phyloP scores from a whole-genome alignment of 2,113 vertebrate species.

The Taurulus bubalis region DNA sequence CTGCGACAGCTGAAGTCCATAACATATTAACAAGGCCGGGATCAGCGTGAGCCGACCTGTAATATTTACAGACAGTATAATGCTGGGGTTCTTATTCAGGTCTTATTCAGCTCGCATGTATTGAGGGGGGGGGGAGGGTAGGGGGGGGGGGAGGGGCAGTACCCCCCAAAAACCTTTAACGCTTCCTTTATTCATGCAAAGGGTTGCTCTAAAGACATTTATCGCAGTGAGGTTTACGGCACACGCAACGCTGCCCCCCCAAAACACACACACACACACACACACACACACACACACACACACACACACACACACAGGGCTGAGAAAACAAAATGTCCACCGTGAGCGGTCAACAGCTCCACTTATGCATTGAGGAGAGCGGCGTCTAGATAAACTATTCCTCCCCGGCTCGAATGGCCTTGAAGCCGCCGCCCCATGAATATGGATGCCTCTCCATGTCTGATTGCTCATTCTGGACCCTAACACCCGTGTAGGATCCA shows the following conservation, averaged over 20 bases:
- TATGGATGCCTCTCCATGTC: constrained; percentile 78
- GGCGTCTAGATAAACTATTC: constrained; percentile 80
- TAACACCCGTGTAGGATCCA: constrained; percentile 85
- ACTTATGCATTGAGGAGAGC: constrained; percentile 74
- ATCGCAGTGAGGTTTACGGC: constrained; percentile 65
- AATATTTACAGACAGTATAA: constrained; percentile 1
- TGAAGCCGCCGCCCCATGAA: constrained; percentile 76
- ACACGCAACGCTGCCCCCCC: constrained; percentile 45
- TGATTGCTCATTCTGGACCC: constrained; percentile 77
- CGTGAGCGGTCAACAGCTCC: constrained; percentile 70
- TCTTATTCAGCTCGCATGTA: too few species aligned
- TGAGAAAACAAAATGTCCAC: constrained; percentile 82
- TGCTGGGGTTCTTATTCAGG: neutral
- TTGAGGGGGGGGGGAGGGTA: too few species aligned
- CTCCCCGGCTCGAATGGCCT: constrained; percentile 70
- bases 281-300: constrained; percentile 3
- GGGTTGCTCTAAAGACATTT: constrained; percentile 76
- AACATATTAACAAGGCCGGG: neutral
- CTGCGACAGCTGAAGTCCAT: neutral
- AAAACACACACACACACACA: neutral
- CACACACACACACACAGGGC: constrained; percentile 15
- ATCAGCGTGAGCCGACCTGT: neutral
- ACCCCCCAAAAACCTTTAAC: constrained; percentile 23
- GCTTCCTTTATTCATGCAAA: constrained; percentile 79
- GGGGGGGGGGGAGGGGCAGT: neutral